Evolutionary conservation across 2,888 invertebrate genomes (phyloP).

Genomic region (Torymus tubicola): DNA sequence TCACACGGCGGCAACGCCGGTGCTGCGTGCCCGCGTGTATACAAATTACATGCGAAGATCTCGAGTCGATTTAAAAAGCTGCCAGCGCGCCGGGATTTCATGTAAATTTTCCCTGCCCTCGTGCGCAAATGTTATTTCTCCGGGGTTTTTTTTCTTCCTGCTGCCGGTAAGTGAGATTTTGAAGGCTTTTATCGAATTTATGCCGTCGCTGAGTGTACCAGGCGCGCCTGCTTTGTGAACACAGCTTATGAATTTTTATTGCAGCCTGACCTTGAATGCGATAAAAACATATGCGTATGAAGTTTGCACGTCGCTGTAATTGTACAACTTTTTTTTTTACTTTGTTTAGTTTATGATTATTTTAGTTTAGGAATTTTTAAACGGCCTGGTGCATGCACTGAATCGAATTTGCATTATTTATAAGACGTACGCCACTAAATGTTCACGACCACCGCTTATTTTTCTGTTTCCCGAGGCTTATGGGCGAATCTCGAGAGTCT

Average conservation of each 20-base stretch:
- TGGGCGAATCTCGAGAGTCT: too few species aligned
- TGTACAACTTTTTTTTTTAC: too few species aligned
- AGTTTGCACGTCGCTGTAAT: too few species aligned
- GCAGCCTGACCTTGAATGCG: neutral
- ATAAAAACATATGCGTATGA: neutral
- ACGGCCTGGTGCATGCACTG: too few species aligned
- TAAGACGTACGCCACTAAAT: too few species aligned
- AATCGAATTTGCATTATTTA: too few species aligned
- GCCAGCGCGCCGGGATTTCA: neutral
- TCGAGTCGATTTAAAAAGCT: slow-evolving; percentile 18
- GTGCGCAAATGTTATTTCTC: neutral
- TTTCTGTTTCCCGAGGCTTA: too few species aligned
- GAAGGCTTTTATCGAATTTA: slow-evolving; percentile 2
- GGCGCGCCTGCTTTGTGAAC: too few species aligned
- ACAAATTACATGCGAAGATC: slow-evolving; percentile 18
- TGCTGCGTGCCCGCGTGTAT: neutral
- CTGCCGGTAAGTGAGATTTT: neutral
- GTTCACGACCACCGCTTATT: too few species aligned
- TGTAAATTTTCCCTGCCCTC: neutral
- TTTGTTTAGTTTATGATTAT: too few species aligned
- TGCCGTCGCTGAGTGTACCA: neutral
- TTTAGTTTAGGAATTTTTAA: too few species aligned
- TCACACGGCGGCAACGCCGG: neutral
- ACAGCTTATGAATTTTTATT: neutral
- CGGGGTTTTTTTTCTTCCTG: neutral